Base-by-base conservation (phyloP, 2,888 invertebrate species). In the Patella caerulea region DNA sequence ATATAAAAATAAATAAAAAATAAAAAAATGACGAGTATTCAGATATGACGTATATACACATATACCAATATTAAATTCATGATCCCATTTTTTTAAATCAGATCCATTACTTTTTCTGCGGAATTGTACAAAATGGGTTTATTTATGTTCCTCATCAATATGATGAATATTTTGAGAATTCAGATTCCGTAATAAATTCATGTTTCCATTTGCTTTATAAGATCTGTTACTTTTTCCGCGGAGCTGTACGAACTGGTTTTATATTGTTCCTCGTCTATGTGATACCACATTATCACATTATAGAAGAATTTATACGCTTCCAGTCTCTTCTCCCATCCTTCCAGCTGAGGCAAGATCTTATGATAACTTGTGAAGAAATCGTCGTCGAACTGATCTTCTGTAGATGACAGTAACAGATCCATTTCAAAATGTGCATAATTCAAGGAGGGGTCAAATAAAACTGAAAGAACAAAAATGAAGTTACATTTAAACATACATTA, bases 361-460 rank as follows among this genome's bases (percentile, higher is more conserved):
- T 79, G 69, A 52, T 79, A 79, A 19, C 71, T 74, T n/a, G 69
- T 65, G 74, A 79, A 79, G 70, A 79, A 79, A 29, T 74, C 54
- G 3, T 76, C 74, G 45, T 76, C 69, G 65, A 79, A 79, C 24
- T 56, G 19, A 11, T 54, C 79, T 53, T 79, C 79, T 9, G 55
- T 71, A 17, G 59, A 29, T 1, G 79, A 74, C 19, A 79, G 76
- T 19, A 77, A 54, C 56, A 79, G 72, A 19, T 79, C 79, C 72
- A 77, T 76, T 74, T 77, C 76, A 52, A 55, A 56, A 65, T 79
- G 76, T 17, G 73, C 74, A 71, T 77, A 79, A 54, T 70, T 53
- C 34, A 79, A 76, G 2, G 79, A 76, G 4, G 79, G 79, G 69
- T 79, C 79, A 52, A 79, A 79, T 65, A 79, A 19, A 52, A 79